These are phyloP conservation scores for Brachionus plicatilis DNA, from an alignment of 1,140 invertebrate genomes.

Conservation along the genomic window DNA sequence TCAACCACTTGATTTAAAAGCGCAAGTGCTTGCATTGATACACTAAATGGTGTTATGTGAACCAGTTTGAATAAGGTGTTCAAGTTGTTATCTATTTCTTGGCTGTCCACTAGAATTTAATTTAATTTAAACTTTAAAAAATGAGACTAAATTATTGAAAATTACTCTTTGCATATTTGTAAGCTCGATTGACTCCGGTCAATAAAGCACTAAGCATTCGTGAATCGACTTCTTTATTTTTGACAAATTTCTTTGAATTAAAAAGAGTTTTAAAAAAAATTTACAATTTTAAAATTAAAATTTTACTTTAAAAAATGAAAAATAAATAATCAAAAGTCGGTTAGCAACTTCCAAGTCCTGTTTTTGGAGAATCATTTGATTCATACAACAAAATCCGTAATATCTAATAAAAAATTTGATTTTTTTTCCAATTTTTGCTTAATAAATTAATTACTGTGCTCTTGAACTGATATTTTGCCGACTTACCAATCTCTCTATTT, in stretches of 20 bases:
- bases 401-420: conserved; percentile 58
- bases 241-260: conserved; percentile 58
- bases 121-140: background rate
- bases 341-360: conserved; percentile 71
- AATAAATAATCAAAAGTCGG: conserved; percentile 81
- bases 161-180: conserved; percentile 66
- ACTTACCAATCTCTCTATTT: conserved; percentile 83
- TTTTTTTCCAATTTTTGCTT: background rate
- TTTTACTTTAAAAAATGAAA: conserved; percentile 87
- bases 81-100: conserved; percentile 64
- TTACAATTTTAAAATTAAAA: conserved; percentile 42
- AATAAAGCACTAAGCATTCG: conserved; percentile 84
- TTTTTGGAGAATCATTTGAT: conserved; percentile 66
- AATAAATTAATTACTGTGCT: conserved; percentile 58
- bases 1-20: conserved; percentile 76
- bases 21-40: conserved; percentile 76
- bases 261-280: too few species aligned
- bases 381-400: conserved; percentile 84
- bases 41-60: conserved; percentile 70
- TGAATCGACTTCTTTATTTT: conserved; percentile 72
- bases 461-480: conserved; percentile 73
- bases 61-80: conserved; percentile 82
- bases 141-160: background rate
- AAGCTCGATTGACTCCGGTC: conserved; percentile 78
- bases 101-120: conserved; percentile 53